phyloP scores from a whole-genome alignment of 2,797 vertebrate species.

The Coregonus suidteri region DNA sequence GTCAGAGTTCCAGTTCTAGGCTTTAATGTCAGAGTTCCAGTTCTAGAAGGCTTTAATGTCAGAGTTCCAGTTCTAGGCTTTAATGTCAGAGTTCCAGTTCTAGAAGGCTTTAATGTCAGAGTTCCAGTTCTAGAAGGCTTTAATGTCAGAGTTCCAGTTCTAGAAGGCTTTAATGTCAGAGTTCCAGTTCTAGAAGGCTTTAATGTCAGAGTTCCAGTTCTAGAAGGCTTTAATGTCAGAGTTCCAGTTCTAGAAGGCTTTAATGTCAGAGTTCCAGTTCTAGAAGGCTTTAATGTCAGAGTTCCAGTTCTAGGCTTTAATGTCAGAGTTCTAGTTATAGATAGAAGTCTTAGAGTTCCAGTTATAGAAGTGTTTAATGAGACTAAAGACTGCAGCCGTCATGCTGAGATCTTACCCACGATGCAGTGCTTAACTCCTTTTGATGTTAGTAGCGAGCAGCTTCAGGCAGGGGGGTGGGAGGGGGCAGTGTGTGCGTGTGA shows the following conservation, averaged over 20 bases:
- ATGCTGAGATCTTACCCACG: constrained; percentile 77
- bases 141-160: constrained; percentile 3
- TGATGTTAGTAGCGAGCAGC: constrained; percentile 72
- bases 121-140: constrained; percentile 56
- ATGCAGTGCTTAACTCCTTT: constrained; percentile 77
- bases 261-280: not conserved
- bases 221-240: constrained; percentile 51
- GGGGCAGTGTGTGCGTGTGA: constrained; percentile 49
- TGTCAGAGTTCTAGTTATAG: constrained; percentile 23
- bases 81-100: constrained; percentile 3
- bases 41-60: too few relatives aligned
- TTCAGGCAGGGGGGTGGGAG: constrained; percentile 63
- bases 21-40: too few relatives aligned
- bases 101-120: constrained; percentile 47
- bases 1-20: too few relatives aligned
- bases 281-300: constrained; percentile 47
- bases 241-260: constrained; percentile 48
- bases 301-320: constrained; percentile 53
- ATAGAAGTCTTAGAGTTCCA: constrained; percentile 3
- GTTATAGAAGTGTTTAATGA: constrained; percentile 50
- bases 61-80: constrained; percentile 43
- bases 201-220: constrained; percentile 3
- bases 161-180: too few relatives aligned
- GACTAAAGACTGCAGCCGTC: constrained; percentile 75
- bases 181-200: constrained; percentile 38